phyloP scores from a whole-genome alignment of 2,113 vertebrate species.

The Sakesphorus luctuosus region DNA sequence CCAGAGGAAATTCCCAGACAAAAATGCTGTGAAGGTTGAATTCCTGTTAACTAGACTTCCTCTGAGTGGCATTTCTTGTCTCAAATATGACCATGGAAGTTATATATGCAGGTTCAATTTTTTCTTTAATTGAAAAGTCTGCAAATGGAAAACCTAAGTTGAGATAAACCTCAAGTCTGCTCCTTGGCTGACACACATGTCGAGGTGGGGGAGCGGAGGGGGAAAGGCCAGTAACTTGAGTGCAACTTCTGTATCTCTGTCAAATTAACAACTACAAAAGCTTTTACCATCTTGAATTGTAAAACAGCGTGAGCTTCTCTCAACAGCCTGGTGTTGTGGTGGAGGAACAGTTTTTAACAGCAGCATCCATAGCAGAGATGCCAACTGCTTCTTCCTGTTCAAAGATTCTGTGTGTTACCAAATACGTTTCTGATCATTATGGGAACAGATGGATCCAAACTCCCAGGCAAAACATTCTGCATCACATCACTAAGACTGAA shows the following conservation, averaged over 20 bases:
- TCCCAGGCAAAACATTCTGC: conserved; percentile 38
- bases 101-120: background rate
- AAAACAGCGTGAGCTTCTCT: background rate
- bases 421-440: background rate
- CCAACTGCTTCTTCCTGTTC: conserved; percentile 41
- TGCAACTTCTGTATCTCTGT: background rate
- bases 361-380: background rate
- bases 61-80: background rate
- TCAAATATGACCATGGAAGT: background rate
- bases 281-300: conserved; percentile 20
- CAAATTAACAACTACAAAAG: background rate
- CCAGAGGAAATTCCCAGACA: conserved; percentile 40
- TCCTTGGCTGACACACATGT: background rate
- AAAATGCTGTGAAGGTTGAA: background rate
- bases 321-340: background rate
- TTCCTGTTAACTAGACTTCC: background rate
- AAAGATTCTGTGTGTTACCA: conserved; percentile 10
- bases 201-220: too few species aligned
- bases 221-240: background rate
- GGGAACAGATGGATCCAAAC: conserved; percentile 36
- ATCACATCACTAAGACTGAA: background rate
- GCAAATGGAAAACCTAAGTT: background rate
- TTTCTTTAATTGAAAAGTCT: background rate
- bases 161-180: background rate
- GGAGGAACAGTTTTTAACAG: conserved; percentile 21